Evolutionary conservation across 2,113 vertebrate genomes (phyloP), one percentile per base, ranked within the genome.

Genomic region (Tyrannus savana): DNA sequence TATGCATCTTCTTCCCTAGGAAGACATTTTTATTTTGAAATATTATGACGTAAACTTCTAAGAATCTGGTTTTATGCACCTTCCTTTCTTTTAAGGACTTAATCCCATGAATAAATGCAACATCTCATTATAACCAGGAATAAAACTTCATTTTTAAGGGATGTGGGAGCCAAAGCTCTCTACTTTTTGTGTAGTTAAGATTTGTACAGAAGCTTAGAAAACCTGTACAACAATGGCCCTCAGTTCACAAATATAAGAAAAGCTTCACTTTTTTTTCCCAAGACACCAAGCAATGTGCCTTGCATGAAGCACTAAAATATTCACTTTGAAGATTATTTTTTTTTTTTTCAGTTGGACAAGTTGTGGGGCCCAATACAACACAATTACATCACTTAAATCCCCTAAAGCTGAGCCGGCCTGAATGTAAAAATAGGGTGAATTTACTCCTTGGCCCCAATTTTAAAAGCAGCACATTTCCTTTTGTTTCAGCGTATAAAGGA

Each of bases 361-460:
- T 93, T 96, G 90, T 96, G 87, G 81, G 93, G 90, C 89, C 23
- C 14, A 95, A 75, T 86, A 96, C 73, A 97, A 97, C 75, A 90
- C 66, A 96, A 96, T 97, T 84, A 88, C 77, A 97, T 89, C 91
- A 90, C 84, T 97, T 83, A 94, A 97, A 97, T 97, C 95, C 93
- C 89, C 95, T 94, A 94, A 94, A 98, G 96, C 95, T 91, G 87
- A 97, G 95, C 92, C 15, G 31, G 78, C 76, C 55, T 94, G 92
- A 97, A 97, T 96, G 95, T 96, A 95, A 98, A 97, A 97, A 41
- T 31, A 86, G 96, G 83, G 90, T 52, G 95, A 97, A 96, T 91
- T 93, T 97, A 94, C 85, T 98, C 97, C 96, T 97, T 81, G 95
- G 80, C 94, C 97, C 84, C 92, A 88, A 90, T 97, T 97, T 98